These are phyloP conservation scores for Gastrophryne carolinensis DNA, from an alignment of 2,797 vertebrate species.

Conservation along the genomic window DNA sequence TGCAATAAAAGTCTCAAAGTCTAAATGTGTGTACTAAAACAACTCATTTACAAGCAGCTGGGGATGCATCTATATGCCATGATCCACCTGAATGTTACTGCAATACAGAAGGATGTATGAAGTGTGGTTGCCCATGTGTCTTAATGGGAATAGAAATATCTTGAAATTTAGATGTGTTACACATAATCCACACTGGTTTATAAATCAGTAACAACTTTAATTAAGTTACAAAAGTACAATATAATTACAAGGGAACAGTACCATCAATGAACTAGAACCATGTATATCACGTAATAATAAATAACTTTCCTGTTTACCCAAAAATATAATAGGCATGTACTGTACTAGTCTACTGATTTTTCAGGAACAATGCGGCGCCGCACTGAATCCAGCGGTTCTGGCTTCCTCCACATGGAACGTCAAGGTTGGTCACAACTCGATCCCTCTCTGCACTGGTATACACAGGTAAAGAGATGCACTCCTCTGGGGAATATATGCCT, in stretches of 20 bases:
- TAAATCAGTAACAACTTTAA: neutral
- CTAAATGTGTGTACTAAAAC: too few species aligned
- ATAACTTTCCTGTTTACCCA: neutral
- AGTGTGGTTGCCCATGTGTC: too few species aligned
- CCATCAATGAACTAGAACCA: neutral
- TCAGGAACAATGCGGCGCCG: slow-evolving; percentile 90
- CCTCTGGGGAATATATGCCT: slow-evolving; percentile 75
- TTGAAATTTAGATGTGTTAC: too few species aligned
- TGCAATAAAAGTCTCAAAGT: too few species aligned
- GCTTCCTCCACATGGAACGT: slow-evolving; percentile 82
- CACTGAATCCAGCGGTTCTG: slow-evolving; percentile 90
- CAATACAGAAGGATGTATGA: too few species aligned
- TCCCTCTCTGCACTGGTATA: slow-evolving; percentile 85
- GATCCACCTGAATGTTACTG: too few species aligned
- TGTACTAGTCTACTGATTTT: slow-evolving; percentile 72
- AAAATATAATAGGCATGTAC: neutral
- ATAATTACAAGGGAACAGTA: neutral
- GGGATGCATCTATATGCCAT: too few species aligned
- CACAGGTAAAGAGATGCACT: slow-evolving; percentile 86
- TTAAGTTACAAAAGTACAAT: neutral
- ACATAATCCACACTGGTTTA: too few species aligned
- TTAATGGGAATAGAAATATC: too few species aligned
- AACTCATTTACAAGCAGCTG: too few species aligned
- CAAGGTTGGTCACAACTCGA: slow-evolving; percentile 84
- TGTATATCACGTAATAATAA: neutral